Percentiles rank a stretch among this genome's conserved stretches.
phyloP scores from a whole-genome alignment of 2,113 vertebrate species.

The Chrysemys picta region DNA sequence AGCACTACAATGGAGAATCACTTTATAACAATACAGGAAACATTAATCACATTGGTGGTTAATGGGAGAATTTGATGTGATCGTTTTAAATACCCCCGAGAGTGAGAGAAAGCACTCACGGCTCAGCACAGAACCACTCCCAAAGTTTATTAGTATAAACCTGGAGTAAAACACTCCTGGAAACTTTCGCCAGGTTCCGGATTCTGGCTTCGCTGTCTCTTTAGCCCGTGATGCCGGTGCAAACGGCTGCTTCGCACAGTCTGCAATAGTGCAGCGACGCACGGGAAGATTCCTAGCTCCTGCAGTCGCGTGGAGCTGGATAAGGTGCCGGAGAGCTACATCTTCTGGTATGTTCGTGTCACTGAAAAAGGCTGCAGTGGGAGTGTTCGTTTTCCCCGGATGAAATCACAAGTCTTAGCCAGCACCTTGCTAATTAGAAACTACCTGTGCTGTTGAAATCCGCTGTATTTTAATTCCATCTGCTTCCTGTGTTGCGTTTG shows the following conservation, averaged over 20 bases:
- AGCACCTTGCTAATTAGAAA: neutral
- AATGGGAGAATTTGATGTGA: neutral
- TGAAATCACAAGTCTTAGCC: neutral
- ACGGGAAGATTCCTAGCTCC: slow-evolving; percentile 1
- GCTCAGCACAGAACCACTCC: slow-evolving; percentile 19
- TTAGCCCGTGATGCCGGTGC: neutral
- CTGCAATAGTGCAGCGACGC: slow-evolving; percentile 1
- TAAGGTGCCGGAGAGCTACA: slow-evolving; percentile 66
- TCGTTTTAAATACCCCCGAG: slow-evolving; percentile 49
- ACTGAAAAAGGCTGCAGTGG: neutral
- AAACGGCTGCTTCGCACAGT: neutral
- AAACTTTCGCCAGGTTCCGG: slow-evolving; percentile 31
- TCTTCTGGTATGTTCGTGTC: slow-evolving; percentile 49
- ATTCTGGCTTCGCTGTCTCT: slow-evolving; percentile 13
- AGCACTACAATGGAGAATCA: slow-evolving; percentile 52
- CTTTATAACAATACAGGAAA: slow-evolving; percentile 44
- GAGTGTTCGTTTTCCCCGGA: fast-evolving
- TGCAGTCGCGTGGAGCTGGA: slow-evolving; percentile 5
- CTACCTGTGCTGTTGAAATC: neutral
- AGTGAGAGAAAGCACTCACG: neutral
- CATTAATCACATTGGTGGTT: slow-evolving; percentile 13
- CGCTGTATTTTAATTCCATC: neutral
- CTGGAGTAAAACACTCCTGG: slow-evolving; percentile 9
- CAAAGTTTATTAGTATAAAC: neutral
- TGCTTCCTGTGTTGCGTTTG: fast-evolving